Evolutionary conservation across 2,113 vertebrate genomes (phyloP).

Genomic region (Oryzias woworae): DNA sequence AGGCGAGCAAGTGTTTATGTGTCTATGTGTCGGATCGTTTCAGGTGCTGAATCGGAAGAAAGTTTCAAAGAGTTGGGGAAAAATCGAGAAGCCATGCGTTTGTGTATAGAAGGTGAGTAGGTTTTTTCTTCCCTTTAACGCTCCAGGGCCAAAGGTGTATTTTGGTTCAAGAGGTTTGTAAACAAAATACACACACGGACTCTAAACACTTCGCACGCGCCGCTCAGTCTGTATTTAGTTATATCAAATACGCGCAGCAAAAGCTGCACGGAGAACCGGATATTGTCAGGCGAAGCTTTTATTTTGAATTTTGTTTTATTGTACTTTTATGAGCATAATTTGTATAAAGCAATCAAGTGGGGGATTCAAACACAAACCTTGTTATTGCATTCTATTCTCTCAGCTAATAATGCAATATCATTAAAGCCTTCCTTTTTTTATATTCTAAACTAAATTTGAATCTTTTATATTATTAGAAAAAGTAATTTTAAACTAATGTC

Average conservation of each 20-base stretch:
- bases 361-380: too few species aligned
- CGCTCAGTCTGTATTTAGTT: slow-evolving; percentile 20
- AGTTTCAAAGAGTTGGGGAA: slow-evolving; percentile 97
- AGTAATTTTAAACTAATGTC: too few species aligned
- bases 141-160: slow-evolving; percentile 72
- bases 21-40: slow-evolving; percentile 67
- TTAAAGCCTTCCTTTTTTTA: too few species aligned
- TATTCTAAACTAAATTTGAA: too few species aligned
- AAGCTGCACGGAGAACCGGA: slow-evolving; percentile 14
- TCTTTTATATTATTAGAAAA: too few species aligned
- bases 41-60: slow-evolving; percentile 94
- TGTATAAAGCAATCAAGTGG: too few species aligned
- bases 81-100: slow-evolving; percentile 96
- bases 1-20: slow-evolving; percentile 77
- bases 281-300: slow-evolving; percentile 8
- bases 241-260: slow-evolving; percentile 35
- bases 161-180: slow-evolving; percentile 68
- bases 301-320: too few species aligned
- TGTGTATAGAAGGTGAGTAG: slow-evolving; percentile 97
- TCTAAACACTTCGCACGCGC: slow-evolving; percentile 50
- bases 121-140: slow-evolving; percentile 33
- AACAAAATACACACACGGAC: slow-evolving; percentile 28
- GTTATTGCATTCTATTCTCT: too few species aligned
- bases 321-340: too few species aligned
- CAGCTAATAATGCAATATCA: too few species aligned